Base-by-base conservation (phyloP, 2,113 vertebrate species). In the Syrrhaptes paradoxus region DNA sequence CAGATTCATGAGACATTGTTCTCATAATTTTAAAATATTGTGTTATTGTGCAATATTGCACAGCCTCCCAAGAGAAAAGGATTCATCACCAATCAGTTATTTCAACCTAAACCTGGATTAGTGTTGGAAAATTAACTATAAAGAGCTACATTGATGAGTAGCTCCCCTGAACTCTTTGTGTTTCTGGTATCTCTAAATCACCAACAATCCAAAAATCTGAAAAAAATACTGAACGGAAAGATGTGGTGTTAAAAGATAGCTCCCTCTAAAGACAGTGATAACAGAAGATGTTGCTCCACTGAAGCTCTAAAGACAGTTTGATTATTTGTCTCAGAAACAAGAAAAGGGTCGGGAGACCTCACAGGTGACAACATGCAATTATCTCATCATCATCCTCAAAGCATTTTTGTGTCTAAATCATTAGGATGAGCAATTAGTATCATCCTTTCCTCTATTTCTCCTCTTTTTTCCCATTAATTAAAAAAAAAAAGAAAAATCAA, bases 1-100 rank as follows among this genome's bases (percentile, higher is more conserved):
- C 73, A 85, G 80, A 91, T 93, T 93, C 95, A 76, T 31, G 62
- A 94, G 80, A 80, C 87, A 54, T n/a, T 72, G 75, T 74, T 88
- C 85, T 72, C 80, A 68, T 95, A 34, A 90, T 88, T 89, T 87
- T 81, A 78, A 89, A 90, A 89, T 52, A 96, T 85, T 32, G 13
- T 26, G 32, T 78, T 88, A n/a, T 59, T 84, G 79, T 84, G 65
- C 32, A 73, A 88, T 74, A 81, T 80, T 61, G 45, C 66, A 87
- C 13, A 34, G 58, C 45, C n/a, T 94, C 88, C 83, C 92, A 84
- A 72, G 88, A 94, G 95, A 77, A 66, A 45, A 74, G 66, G 83
- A 49, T 92, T 86, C 57, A 52, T 59, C 86, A 49, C 0, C 46
- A 76, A 96, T 95, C 83, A 85, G 71, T 90, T 95, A 80, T 88